These are phyloP conservation scores for Myopa tessellatipennis DNA, from an alignment of 2,888 invertebrate species.

Conservation along the genomic window DNA sequence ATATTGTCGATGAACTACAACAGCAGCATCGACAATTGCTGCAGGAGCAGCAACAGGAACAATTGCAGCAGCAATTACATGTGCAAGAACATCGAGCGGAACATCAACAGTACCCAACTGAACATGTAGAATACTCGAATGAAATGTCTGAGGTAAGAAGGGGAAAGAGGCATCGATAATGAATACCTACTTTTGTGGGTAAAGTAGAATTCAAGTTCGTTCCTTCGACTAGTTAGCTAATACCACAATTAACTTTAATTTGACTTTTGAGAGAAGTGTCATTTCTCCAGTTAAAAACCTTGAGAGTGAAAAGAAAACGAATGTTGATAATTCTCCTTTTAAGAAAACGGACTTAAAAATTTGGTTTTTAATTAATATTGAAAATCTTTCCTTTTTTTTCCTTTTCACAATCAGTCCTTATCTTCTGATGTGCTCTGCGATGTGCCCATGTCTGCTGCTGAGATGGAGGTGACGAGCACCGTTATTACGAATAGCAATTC, in stretches of 20 bases:
- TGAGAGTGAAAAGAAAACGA: too few relatives aligned
- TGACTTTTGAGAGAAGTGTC: too few relatives aligned
- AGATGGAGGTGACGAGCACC: constrained; percentile 73
- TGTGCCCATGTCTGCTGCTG: constrained; percentile 73
- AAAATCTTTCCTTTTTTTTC: background rate
- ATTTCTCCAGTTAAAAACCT: too few relatives aligned
- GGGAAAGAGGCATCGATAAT: too few relatives aligned
- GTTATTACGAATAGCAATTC: constrained; percentile 67
- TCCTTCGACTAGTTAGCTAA: too few relatives aligned
- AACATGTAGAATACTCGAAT: constrained; percentile 54
- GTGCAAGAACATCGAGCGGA: constrained; percentile 50
- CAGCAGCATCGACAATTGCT: constrained; percentile 57
- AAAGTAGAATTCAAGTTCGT: too few relatives aligned
- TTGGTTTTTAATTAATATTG: too few relatives aligned
- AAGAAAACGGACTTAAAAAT: too few relatives aligned
- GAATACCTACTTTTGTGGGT: background rate
- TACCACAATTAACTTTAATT: too few relatives aligned
- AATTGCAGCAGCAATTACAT: constrained; percentile 45
- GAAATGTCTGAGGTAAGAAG: constrained; percentile 57
- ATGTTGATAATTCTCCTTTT: too few relatives aligned
- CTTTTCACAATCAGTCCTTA: constrained; percentile 52
- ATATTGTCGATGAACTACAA: constrained; percentile 61
- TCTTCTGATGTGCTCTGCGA: constrained; percentile 72
- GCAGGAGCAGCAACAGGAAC: constrained; percentile 47
- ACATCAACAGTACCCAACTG: constrained; percentile 43